Conservation (phyloP, 1,140 invertebrate genomes). For the Steinernema feltiae region DNA sequence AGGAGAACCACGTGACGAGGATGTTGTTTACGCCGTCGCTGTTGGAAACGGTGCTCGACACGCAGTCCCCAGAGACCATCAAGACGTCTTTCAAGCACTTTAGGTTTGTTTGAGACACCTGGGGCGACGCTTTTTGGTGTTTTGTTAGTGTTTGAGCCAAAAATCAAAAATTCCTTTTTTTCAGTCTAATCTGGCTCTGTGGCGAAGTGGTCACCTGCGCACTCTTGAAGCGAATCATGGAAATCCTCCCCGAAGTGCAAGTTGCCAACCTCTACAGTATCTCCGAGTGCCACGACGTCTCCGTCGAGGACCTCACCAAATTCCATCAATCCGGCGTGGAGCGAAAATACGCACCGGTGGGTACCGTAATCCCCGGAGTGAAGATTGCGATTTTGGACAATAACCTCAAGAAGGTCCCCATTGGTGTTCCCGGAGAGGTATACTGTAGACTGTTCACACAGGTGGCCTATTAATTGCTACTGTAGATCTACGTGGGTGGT, state of each 20-base stretch:
- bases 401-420: slow-evolving; percentile 58
- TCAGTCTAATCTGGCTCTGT: slow-evolving; percentile 60
- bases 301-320: slow-evolving; percentile 58
- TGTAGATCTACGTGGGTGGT: slow-evolving; percentile 63
- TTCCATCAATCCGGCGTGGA: slow-evolving; percentile 41
- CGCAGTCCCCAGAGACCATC: slow-evolving; percentile 37
- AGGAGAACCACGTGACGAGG: slow-evolving; percentile 58
- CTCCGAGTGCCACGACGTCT: slow-evolving; percentile 60
- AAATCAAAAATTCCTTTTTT: slow-evolving; percentile 22
- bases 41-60: slow-evolving; percentile 59
- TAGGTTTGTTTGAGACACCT: slow-evolving; percentile 22
- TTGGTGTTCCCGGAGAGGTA: slow-evolving; percentile 63
- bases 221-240: slow-evolving; percentile 58
- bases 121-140: not conserved
- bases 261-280: slow-evolving; percentile 61
- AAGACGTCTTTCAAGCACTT: slow-evolving; percentile 37
- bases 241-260: slow-evolving; percentile 57
- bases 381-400: slow-evolving; percentile 61
- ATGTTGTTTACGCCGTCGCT: slow-evolving; percentile 61
- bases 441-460: slow-evolving; percentile 15
- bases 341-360: slow-evolving; percentile 61
- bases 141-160: not conserved
- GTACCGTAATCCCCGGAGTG: slow-evolving; percentile 60
- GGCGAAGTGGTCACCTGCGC: slow-evolving; percentile 61
- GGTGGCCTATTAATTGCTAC: slow-evolving; percentile 3